These are phyloP conservation scores for Blastobasis adustella DNA, from an alignment of 2,888 invertebrate genomes.

Conservation along the genomic window DNA sequence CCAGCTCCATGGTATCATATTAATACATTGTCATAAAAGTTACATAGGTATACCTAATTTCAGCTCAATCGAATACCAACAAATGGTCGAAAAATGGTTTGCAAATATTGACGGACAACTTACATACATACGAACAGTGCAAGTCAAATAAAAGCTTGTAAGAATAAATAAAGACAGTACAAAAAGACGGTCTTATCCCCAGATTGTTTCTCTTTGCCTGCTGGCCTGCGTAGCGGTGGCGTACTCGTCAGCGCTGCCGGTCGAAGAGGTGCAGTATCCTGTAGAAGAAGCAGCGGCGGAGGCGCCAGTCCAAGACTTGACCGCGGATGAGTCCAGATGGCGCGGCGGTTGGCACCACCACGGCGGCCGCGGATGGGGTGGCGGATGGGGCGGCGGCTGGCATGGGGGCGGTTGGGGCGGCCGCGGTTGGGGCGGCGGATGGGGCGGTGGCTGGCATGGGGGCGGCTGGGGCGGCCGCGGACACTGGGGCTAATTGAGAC, in stretches of 20 bases:
- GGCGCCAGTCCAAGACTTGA: constrained; percentile 11
- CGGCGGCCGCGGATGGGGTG: constrained; percentile 9
- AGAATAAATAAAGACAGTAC: no score
- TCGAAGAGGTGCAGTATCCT: constrained; percentile 12
- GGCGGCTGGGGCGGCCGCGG: constrained; percentile 11
- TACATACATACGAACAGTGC: no score
- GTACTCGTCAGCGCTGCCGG: constrained; percentile 33
- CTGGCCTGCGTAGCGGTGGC: constrained; percentile 38
- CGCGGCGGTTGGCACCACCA: constrained; percentile 3
- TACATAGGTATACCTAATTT: no score
- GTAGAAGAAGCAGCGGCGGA: constrained; percentile 15
- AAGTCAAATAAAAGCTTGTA: no score
- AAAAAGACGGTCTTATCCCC: constrained; percentile 11
- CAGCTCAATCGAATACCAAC: no score
- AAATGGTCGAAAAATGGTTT: no score
- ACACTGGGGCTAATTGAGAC: constrained; percentile 12
- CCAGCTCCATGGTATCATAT: no score
- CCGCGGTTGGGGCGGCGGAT: constrained; percentile 16
- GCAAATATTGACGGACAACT: no score
- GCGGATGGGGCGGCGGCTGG: constrained; percentile 11
- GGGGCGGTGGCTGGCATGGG: constrained; percentile 4
- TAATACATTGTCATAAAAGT: no score
- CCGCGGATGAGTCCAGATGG: constrained; percentile 16
- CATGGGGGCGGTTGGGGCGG: constrained; percentile 14
- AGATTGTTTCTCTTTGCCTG: constrained; percentile 34